Percentiles rank a stretch among this genome's conserved stretches.
These are phyloP conservation scores for Sturnira hondurensis DNA, from an alignment of 2,113 vertebrate genomes.

Conservation along the genomic window DNA sequence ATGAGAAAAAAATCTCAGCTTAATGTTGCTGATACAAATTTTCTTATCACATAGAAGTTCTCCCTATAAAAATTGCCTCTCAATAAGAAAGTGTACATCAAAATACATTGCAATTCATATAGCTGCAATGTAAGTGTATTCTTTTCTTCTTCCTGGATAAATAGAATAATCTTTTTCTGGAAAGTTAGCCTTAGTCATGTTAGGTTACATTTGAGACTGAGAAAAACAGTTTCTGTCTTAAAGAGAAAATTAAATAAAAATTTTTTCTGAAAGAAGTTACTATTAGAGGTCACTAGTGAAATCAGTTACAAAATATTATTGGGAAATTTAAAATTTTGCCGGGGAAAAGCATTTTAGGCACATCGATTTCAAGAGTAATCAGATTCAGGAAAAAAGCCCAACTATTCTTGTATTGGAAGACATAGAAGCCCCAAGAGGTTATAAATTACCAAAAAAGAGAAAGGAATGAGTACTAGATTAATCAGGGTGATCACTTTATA, in stretches of 20 bases:
- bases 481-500: not conserved
- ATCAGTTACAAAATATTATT: not conserved
- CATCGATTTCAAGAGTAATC: not conserved
- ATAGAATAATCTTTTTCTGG: not conserved
- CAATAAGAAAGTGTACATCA: not conserved
- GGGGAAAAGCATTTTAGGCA: not conserved
- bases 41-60: not conserved
- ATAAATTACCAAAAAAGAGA: not conserved
- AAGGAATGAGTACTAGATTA: not conserved
- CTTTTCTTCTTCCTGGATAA: not conserved
- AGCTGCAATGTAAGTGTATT: not conserved
- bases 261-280: not conserved
- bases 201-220: not conserved
- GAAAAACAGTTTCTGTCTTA: not conserved
- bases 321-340: not conserved
- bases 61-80: not conserved
- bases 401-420: not conserved
- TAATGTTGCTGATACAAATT: not conserved
- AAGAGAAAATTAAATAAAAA: not conserved
- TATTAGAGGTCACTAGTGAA: not conserved
- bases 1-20: not conserved
- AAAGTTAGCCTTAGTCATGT: not conserved
- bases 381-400: not conserved
- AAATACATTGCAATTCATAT: not conserved
- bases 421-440: not conserved